Evolutionary conservation across 2,888 invertebrate species (phyloP), one percentile per base, ranked within the genome.

Genomic region (Petrolisthes manimaculis): DNA sequence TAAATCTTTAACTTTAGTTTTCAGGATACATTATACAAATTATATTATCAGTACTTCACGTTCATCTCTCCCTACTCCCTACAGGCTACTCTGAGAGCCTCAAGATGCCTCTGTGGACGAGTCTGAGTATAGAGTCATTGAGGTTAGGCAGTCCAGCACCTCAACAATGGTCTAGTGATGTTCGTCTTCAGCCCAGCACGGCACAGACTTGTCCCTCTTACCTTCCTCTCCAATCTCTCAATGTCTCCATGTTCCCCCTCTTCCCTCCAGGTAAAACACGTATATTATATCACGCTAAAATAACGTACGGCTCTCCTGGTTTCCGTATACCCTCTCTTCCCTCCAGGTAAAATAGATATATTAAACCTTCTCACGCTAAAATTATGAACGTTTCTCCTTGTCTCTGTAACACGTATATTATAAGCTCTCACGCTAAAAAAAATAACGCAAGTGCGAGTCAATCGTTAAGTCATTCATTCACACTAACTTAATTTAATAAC

Each of bases 91-190:
- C 89, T 12, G 18, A 79, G 51, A 80, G 21, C 6, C 75, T 86
- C 24, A 89, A 86, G 81, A 83, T 89, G 79, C 89, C 89, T 6
- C 69, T 86, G 61, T 89, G 89, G 89, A 75, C 86, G 24, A 86
- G 86, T 67, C 79, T 86, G 71, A 75, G 86, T 14, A 24, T 89
- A 24, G 21, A 24, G 2, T 37, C 37, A 21, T 8, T 5, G 1
- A 54, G 55, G 9, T 53, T 74, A 18, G 56, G 12, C 37, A 24
- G 3, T 4, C 8, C 6, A 2, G 37, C 37, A 37, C 71, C 71
- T 8, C 83, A 6, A 1, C 21, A 54, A 18, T 89, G 89, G 89
- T 55, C 80, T 55, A 89, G 89, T 53, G 89, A 89, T 77, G 77
- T 89, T 6, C 82, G 89, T 9, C 84, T 89, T 21, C 67, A 71